Evolutionary conservation across 1,140 invertebrate species (phyloP), one percentile per base, ranked within the genome.

Genomic region (Augochlora pura): DNA sequence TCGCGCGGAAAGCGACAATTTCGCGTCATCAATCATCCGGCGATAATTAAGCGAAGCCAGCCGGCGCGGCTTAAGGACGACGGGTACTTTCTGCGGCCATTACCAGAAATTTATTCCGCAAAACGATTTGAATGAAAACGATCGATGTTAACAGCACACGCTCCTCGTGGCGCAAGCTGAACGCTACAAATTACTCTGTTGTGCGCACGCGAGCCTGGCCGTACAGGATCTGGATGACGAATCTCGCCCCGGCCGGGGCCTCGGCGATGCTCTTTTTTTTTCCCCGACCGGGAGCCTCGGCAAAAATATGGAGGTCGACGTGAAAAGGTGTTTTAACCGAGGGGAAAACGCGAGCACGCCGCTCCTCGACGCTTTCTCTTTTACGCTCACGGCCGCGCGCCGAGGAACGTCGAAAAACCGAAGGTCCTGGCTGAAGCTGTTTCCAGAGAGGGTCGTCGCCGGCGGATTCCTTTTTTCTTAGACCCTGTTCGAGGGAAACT

Each of bases 51-150:
- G 16, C 49, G 49, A 14, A 14, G 14, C 49, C 16, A 16, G 49
- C 42, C 42, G 42, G 42, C 42, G 32, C 32, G 32, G 32, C 32
- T 32, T 32, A 32, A 32, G 32, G 32, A 46, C 10, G 42, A 46
- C 42, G 9, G 9, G 14, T 10, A 46, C 42, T 46, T 46, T 46
- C 10, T 12, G 42, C 49, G 49, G 16, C 49, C 49, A 21, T 57
- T 57, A 23, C n/a, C 21, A 57, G 54, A n/a, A 57, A 57, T 57
- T 57, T 57, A 57, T 57, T 57, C 54, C n/a, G 54, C n/a, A 57
- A 57, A 57, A n/a, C 54, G 54, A 57, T 57, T 57, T 57, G 54
- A 57, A 57, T 57, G 54, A 9, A 57, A 57, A 57, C 54, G 54
- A 57, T 57, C 54, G 54, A 57, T n/a, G 54, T 57, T n/a, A 18